A percentile compares a stretch with the other conserved stretches of the same genome.
These are phyloP conservation scores for Actias luna DNA, from an alignment of 2,888 invertebrate genomes.

Conservation along the genomic window DNA sequence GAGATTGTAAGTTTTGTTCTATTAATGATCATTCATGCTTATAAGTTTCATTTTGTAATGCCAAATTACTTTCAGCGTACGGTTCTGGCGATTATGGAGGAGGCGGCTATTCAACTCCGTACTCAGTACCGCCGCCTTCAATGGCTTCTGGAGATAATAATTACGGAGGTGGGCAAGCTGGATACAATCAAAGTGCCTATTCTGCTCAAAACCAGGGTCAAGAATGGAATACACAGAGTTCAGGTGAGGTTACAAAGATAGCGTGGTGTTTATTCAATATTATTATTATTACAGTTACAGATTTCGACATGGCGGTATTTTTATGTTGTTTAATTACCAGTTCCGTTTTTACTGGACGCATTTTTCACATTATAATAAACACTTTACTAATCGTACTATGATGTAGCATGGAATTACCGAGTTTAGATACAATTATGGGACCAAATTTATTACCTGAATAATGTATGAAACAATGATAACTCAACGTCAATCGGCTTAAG, in stretches of 20 bases:
- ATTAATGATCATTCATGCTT: not conserved
- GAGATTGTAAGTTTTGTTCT: conserved; percentile 46
- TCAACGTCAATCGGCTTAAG: too few species aligned
- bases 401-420: not conserved
- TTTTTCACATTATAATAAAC: not conserved
- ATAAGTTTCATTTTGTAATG: not conserved
- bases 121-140: conserved; percentile 73
- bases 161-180: conserved; percentile 56
- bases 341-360: not conserved
- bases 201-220: conserved; percentile 51
- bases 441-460: too few species aligned
- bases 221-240: conserved; percentile 63
- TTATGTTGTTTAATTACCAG: not conserved
- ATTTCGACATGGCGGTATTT: not conserved
- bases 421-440: not conserved
- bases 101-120: conserved; percentile 67
- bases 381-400: not conserved
- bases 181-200: conserved; percentile 60
- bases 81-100: conserved; percentile 66
- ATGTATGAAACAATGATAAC: too few species aligned
- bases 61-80: conserved; percentile 46
- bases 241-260: conserved; percentile 41
- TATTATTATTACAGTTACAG: not conserved
- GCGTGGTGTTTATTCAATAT: conserved; percentile 5
- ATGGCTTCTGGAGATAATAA: conserved; percentile 65